These are phyloP conservation scores for Shinisaurus crocodilurus DNA, from an alignment of 2,113 vertebrate species.

Conservation along the genomic window DNA sequence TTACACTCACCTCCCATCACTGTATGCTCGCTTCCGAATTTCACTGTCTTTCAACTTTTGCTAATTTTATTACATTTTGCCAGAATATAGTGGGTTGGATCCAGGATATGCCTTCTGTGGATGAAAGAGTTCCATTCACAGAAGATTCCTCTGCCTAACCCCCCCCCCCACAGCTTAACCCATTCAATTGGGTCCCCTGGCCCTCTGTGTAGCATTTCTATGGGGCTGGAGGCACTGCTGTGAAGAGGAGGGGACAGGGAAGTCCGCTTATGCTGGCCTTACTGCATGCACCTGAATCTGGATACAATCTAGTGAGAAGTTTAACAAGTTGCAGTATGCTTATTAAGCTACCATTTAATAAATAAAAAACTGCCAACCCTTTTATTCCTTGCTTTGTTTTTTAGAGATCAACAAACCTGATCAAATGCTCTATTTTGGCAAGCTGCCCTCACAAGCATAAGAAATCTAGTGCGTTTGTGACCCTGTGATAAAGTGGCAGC, in stretches of 20 bases:
- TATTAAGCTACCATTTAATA: neutral
- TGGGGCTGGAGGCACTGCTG: too few species aligned
- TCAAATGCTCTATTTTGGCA: neutral
- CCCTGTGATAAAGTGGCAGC: neutral
- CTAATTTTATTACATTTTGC: slow-evolving; percentile 33
- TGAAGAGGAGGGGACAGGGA: too few species aligned
- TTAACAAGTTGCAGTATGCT: neutral
- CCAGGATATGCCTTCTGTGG: too few species aligned
- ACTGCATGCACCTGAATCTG: too few species aligned
- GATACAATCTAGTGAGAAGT: neutral
- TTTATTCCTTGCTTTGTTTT: neutral
- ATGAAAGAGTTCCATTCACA: too few species aligned
- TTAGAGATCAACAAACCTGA: neutral
- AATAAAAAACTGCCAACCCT: neutral
- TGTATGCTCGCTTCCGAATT: slow-evolving; percentile 12
- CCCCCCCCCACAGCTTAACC: too few species aligned
- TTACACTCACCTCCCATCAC: slow-evolving; percentile 22
- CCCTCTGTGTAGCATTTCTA: too few species aligned
- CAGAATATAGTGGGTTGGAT: neutral
- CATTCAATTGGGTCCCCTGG: too few species aligned
- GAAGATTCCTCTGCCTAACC: too few species aligned
- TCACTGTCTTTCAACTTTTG: slow-evolving; percentile 25
- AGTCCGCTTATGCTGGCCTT: too few species aligned
- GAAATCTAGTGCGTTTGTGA: neutral
- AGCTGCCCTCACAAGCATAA: neutral